A percentile compares a stretch with the other conserved stretches of the same genome.
These are phyloP conservation scores for Cavia aperea DNA, from an alignment of 2,113 vertebrate genomes.

Conservation along the genomic window DNA sequence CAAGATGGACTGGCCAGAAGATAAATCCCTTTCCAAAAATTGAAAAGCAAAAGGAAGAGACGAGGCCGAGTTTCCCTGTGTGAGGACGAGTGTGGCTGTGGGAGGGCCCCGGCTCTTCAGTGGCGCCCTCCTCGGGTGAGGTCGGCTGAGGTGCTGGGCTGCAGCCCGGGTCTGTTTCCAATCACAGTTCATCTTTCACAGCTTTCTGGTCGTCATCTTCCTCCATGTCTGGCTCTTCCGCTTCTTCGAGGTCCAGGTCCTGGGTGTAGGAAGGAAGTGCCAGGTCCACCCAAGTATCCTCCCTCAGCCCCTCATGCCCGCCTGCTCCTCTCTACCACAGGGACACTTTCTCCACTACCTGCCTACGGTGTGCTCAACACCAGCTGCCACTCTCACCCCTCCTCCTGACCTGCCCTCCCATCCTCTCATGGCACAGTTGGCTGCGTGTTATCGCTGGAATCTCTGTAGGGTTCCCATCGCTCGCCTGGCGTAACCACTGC, in stretches of 20 bases:
- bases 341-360: background rate
- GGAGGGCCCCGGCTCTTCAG: constrained; percentile 70
- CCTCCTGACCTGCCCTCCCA: background rate
- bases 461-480: background rate
- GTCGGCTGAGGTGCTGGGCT: constrained; percentile 65
- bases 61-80: constrained; percentile 53
- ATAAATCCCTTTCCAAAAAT: constrained; percentile 68
- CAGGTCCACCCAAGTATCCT: accelerated
- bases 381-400: background rate
- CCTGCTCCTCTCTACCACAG: background rate
- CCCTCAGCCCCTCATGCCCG: accelerated
- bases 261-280: constrained; percentile 52
- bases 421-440: too few species aligned
- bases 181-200: constrained; percentile 90
- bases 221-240: constrained; percentile 78
- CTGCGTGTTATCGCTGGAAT: background rate
- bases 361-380: too few species aligned
- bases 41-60: constrained; percentile 59
- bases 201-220: constrained; percentile 83
- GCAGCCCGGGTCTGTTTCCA: background rate
- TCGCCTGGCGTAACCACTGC: background rate
- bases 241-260: constrained; percentile 85
- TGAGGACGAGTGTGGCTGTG: constrained; percentile 66
- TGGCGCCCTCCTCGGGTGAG: constrained; percentile 66
- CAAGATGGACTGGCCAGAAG: constrained; percentile 61